These are phyloP conservation scores for Macroramphosus scolopax DNA, from an alignment of 2,797 vertebrate species.

Conservation along the genomic window DNA sequence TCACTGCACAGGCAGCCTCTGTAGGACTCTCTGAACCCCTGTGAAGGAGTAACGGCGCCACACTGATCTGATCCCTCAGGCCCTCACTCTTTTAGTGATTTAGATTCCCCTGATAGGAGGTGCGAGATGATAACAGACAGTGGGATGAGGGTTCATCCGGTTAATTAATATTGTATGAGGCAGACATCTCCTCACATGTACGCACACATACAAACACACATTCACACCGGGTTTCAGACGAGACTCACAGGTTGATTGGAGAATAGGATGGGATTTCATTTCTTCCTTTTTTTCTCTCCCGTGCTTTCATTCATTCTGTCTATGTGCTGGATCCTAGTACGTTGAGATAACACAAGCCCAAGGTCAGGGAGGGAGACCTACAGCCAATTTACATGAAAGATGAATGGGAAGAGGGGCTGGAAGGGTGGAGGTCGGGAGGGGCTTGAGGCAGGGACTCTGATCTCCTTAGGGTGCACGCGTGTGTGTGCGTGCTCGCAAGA, in stretches of 20 bases:
- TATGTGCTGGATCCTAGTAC: conserved; percentile 83
- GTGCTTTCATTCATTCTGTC: conserved; percentile 54
- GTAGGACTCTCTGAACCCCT: conserved; percentile 12
- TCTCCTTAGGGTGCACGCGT: conserved; percentile 64
- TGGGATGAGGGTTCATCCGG: conserved; percentile 36
- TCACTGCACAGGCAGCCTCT: conserved; percentile 14
- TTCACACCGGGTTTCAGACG: too few species aligned
- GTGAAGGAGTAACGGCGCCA: conserved; percentile 23
- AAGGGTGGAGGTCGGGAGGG: conserved; percentile 52
- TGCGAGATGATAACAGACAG: conserved; percentile 23
- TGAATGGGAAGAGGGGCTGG: conserved; percentile 69
- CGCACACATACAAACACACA: conserved; percentile 18
- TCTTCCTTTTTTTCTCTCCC: conserved; percentile 20
- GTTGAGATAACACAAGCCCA: conserved; percentile 89
- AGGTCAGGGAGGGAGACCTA: conserved; percentile 83
- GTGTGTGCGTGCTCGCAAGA: conserved; percentile 42
- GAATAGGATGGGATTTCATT: conserved; percentile 59
- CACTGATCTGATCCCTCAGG: conserved; percentile 32
- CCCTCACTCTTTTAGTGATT: conserved; percentile 52
- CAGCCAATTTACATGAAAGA: conserved; percentile 77
- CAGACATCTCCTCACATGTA: conserved; percentile 32
- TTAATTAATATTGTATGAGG: conserved; percentile 68
- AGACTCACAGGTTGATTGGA: conserved; percentile 61
- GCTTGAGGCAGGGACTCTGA: conserved; percentile 59
- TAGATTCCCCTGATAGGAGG: conserved; percentile 45